Conservation (phyloP, 2,888 invertebrate genomes). For the Melikaiella ostensackeni region DNA sequence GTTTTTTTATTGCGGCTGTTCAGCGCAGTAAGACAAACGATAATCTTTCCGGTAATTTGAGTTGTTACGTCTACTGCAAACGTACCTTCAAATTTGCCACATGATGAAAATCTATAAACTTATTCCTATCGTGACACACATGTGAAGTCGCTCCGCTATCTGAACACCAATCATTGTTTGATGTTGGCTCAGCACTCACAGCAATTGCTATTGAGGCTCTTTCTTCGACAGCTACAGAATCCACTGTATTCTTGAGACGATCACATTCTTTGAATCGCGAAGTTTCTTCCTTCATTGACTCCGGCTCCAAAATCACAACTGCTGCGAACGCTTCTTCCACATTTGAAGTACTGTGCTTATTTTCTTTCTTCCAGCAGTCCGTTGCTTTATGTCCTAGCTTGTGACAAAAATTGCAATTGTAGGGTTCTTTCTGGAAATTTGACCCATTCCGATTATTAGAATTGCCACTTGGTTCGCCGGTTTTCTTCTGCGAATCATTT, state of each 20-base stretch:
- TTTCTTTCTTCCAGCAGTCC: constrained; percentile 40
- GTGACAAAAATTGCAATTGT: too few species aligned
- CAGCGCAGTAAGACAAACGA: too few species aligned
- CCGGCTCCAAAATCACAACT: not conserved
- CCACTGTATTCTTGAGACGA: not conserved
- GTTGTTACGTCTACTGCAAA: too few species aligned
- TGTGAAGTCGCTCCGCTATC: too few species aligned
- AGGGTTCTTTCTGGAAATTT: too few species aligned
- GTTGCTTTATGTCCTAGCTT: constrained; percentile 37
- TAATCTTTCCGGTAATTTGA: too few species aligned
- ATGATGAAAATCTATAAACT: too few species aligned
- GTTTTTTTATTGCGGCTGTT: constrained; percentile 17
- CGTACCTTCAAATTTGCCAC: too few species aligned
- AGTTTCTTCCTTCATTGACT: not conserved
- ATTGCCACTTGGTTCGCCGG: too few species aligned
- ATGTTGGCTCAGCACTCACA: constrained; percentile 1
- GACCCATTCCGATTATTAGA: too few species aligned
- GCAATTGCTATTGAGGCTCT: constrained; percentile 1
- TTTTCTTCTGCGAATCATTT: not conserved
- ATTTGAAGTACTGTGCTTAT: constrained; percentile 6
- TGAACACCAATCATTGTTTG: too few species aligned
- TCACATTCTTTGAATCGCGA: not conserved
- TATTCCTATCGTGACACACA: too few species aligned
- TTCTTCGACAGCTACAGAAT: not conserved
- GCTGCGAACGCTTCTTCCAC: constrained; percentile 12